Evolutionary conservation across 37 sponge, comb jelly and placozoan species (phyloP), one percentile per base, ranked within the genome.

Genomic region (Axinella damicornis): DNA sequence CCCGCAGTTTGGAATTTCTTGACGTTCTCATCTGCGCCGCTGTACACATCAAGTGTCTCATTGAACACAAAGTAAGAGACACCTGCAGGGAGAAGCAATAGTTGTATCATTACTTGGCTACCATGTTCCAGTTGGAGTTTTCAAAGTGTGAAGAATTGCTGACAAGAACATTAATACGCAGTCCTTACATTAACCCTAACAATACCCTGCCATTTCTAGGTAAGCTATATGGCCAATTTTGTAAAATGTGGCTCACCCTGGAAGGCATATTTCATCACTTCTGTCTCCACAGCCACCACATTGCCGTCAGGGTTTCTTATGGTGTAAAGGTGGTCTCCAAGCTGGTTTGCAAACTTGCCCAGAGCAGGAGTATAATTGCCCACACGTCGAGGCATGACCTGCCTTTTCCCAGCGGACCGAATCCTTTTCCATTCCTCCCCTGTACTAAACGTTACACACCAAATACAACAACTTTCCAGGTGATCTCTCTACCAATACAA

Each of bases 371-470:
- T 46, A 58, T 28, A 70, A 20, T 61, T 58, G 25, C 52, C 60
- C 2, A 87, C 79, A 30, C 69, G 53, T 33, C 74, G 73, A 27
- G 87, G 87, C 20, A 79, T 28, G 11, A 87, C 31, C 56, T 79
- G 87, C 41, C 72, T 71, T 40, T 31, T 35, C 13, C 36, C 65
- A 24, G 75, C 61, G 1, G 81, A 68, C 73, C 87, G 35, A n/a
- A 87, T 27, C 65, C 64, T 59, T 81, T 74, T 87, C 87, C 87
- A 87, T 40, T 80, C 81, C 55, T 61, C 73, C 38, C 87, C 87
- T 38, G 40, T 65, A 65, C 79, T 78, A n/a, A 5, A 72, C n/a
- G n/a, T n/a, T n/a, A n/a, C n/a, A n/a, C n/a, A n/a, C n/a, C n/a
- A n/a, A n/a, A n/a, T n/a, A n/a, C n/a, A n/a, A n/a, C n/a, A n/a